Base-by-base conservation (phyloP, 2,797 vertebrate species). In the Falco cherrug region DNA sequence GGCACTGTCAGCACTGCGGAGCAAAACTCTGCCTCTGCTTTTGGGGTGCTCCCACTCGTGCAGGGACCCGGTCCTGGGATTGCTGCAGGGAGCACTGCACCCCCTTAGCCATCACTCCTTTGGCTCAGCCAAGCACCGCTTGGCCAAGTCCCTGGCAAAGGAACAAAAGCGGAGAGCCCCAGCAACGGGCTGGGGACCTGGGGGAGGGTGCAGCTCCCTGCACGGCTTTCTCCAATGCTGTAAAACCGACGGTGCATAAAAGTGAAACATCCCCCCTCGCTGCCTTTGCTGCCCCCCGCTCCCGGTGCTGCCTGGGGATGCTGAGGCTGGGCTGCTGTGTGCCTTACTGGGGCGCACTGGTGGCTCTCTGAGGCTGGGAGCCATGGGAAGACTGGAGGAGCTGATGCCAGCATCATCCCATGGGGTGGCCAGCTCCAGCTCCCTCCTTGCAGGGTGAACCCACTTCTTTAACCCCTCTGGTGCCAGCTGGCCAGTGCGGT, bases 141-240 rank as follows among this genome's bases (percentile, higher is more conserved):
- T 82, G 89, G 97, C 97, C 74, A 53, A 83, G 79, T 87, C 89
- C 78, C 81, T 69, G 10, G 91, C 53, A 28, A 10, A 5, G 60
- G 93, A 96, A 97, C 93, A 96, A 97, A 97, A 86, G 90, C 28
- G 0, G 59, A 80, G 90, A 96, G 93, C 37, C 79, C 57, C 69
- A 71, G 87, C 0, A 10, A 7, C 0, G 5, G 43, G 48, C 13
- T 6, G 10, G 35, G 41, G 71, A 67, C 60, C 80, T 63, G 60
- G 85, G 85, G 92, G 81, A 77, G 78, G 89, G 60, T 2, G 4
- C 85, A 79, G 76, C 51, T 93, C 65, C 73, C 61, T 25, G 65
- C 61, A 56, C 22, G 2, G 80, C 57, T 90, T 77, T 89, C 84
- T 69, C 12, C 81, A 83, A 10, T 0, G 0, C 68, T 84, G 75